A percentile compares a stretch with the other conserved stretches of the same genome.
Evolutionary conservation across 1,140 invertebrate genomes (phyloP).

Genomic region (Watersipora subatra): DNA sequence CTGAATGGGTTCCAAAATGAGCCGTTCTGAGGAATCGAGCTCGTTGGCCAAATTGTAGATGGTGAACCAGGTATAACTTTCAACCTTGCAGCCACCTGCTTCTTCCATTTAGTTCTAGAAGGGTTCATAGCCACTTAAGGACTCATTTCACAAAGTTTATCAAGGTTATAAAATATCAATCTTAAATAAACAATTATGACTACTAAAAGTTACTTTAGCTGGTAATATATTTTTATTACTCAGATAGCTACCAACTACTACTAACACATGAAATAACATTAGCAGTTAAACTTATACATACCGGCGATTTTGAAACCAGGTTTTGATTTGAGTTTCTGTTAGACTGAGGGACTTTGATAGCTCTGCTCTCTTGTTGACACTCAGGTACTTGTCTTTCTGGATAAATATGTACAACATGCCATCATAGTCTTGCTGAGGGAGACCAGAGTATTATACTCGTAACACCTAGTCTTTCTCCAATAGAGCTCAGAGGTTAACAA

Average conservation of each 20-base stretch:
- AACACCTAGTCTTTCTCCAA: no score
- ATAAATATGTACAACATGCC: no score
- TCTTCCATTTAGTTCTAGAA: conserved; percentile 81
- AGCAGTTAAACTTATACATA: conserved; percentile 17
- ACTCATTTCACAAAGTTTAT: no score
- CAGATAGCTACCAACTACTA: no score
- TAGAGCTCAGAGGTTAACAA: no score
- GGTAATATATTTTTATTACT: no score
- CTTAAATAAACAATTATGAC: no score
- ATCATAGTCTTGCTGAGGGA: no score
- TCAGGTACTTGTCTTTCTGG: conserved; percentile 80
- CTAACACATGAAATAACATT: no score
- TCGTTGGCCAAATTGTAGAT: background rate
- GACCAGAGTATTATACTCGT: no score
- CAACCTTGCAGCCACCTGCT: conserved; percentile 71
- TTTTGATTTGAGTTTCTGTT: conserved; percentile 92
- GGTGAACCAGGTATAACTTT: conserved; percentile 39
- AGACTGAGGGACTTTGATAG: conserved; percentile 70
- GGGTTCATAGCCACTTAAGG: background rate
- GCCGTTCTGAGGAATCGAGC: background rate
- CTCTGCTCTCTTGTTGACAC: conserved; percentile 83
- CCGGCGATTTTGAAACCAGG: conserved; percentile 84
- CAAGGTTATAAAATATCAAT: no score
- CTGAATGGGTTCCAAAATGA: background rate
- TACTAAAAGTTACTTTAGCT: no score